These are phyloP conservation scores for Manacus vitellinus DNA, from an alignment of 2,113 vertebrate genomes.

Conservation along the genomic window DNA sequence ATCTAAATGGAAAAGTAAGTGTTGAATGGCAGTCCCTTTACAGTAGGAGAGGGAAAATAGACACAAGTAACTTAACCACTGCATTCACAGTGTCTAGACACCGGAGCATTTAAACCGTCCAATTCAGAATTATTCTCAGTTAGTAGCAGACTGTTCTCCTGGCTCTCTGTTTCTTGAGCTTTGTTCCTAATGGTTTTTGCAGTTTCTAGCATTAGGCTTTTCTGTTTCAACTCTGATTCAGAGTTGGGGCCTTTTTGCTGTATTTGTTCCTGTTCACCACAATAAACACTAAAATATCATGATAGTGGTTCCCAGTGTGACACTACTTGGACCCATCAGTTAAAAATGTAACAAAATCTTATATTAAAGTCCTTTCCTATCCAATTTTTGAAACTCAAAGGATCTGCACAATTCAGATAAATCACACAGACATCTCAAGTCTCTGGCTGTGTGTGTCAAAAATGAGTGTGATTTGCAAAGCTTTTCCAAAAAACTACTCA, in stretches of 20 bases:
- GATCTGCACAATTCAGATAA: neutral
- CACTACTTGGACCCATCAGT: neutral
- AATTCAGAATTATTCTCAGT: neutral
- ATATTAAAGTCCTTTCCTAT: neutral
- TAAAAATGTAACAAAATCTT: neutral
- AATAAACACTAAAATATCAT: neutral
- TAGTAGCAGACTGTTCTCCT: neutral
- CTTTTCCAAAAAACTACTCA: neutral
- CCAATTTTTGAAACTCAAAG: neutral
- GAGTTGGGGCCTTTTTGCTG: neutral
- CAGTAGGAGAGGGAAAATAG: neutral
- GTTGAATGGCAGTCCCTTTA: neutral
- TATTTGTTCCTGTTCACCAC: neutral
- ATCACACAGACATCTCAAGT: neutral
- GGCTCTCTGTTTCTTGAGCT: neutral
- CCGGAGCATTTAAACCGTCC: neutral
- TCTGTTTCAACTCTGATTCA: neutral
- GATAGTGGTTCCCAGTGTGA: neutral
- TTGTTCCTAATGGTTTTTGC: neutral
- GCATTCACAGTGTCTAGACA: slow-evolving; percentile 4
- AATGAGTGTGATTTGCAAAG: neutral
- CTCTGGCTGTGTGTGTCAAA: neutral
- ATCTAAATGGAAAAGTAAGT: neutral
- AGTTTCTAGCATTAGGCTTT: neutral
- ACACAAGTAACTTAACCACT: neutral